Conservation (phyloP, 1,140 invertebrate species). For the Pectinophora gossypiella region DNA sequence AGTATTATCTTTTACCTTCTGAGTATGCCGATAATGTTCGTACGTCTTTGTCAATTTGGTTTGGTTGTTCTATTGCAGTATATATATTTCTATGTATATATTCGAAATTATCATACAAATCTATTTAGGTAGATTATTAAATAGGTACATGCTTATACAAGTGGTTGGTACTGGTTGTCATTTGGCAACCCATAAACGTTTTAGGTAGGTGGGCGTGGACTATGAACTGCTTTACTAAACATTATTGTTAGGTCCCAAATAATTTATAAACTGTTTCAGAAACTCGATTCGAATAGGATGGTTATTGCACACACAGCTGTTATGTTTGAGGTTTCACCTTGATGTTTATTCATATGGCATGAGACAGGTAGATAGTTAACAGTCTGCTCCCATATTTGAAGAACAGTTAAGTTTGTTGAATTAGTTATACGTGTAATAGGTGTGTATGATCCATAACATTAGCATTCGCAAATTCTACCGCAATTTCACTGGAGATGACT, state of each 20-base stretch:
- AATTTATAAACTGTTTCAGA: slow-evolving; percentile 9
- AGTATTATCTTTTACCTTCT: slow-evolving; percentile 45
- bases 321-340: slow-evolving; percentile 57
- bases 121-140: no score
- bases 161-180: no score
- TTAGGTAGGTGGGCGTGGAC: no score
- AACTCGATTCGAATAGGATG: slow-evolving; percentile 22
- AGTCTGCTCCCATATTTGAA: slow-evolving; percentile 14
- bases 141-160: no score
- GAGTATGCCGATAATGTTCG: slow-evolving; percentile 40
- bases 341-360: slow-evolving; percentile 65
- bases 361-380: slow-evolving; percentile 33
- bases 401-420: slow-evolving; percentile 8
- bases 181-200: no score
- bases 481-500: no score
- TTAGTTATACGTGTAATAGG: not conserved
- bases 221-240: not conserved
- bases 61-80: no score
- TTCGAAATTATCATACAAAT: no score
- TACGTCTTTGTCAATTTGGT: slow-evolving; percentile 43
- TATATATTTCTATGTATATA: no score
- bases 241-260: not conserved
- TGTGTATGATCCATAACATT: not conserved
- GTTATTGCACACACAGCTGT: slow-evolving; percentile 25
- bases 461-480: not conserved